Conservation (phyloP, 1,140 invertebrate genomes). For the Drosophila erecta region DNA sequence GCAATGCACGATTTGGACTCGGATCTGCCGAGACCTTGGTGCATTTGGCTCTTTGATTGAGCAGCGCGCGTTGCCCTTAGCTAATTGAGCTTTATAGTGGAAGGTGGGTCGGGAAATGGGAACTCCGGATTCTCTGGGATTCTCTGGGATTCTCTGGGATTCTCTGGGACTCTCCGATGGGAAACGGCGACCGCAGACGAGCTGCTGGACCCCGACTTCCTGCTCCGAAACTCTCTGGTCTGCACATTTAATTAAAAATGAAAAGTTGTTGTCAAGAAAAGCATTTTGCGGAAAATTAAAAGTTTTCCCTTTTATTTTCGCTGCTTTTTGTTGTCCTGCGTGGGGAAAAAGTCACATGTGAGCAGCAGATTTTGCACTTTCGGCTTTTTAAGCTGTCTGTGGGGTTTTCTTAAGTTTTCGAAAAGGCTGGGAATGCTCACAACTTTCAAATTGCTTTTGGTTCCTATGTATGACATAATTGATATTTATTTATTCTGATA, state of each 20-base stretch:
- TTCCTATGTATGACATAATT: constrained; percentile 1
- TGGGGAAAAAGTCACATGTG: constrained; percentile 66
- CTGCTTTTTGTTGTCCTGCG: constrained; percentile 22
- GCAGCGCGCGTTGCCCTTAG: constrained; percentile 63
- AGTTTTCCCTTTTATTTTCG: constrained; percentile 66
- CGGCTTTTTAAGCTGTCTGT: constrained; percentile 36
- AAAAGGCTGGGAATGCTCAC: constrained; percentile 8
- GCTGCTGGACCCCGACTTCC: constrained; percentile 42
- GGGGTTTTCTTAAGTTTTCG: constrained; percentile 17
- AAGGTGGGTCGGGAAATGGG: constrained; percentile 40
- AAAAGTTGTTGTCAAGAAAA: constrained; percentile 77
- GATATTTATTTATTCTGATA: constrained; percentile 16
- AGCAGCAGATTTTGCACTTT: constrained; percentile 36
- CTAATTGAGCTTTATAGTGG: constrained; percentile 77
- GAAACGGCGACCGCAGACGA: constrained; percentile 38
- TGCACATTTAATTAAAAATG: constrained; percentile 78
- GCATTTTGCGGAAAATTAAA: constrained; percentile 79
- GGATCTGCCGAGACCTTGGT: constrained; percentile 14
- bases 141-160: background rate
- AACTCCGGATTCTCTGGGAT: background rate
- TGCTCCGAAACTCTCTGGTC: constrained; percentile 1
- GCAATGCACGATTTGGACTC: constrained; percentile 74
- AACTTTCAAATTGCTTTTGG: constrained; percentile 3
- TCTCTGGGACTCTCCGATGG: background rate
- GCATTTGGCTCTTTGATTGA: constrained; percentile 63